Percentiles rank a stretch among this genome's conserved stretches.
phyloP scores from a whole-genome alignment of 2,797 vertebrate genomes.

The Epinephelus coioides region DNA sequence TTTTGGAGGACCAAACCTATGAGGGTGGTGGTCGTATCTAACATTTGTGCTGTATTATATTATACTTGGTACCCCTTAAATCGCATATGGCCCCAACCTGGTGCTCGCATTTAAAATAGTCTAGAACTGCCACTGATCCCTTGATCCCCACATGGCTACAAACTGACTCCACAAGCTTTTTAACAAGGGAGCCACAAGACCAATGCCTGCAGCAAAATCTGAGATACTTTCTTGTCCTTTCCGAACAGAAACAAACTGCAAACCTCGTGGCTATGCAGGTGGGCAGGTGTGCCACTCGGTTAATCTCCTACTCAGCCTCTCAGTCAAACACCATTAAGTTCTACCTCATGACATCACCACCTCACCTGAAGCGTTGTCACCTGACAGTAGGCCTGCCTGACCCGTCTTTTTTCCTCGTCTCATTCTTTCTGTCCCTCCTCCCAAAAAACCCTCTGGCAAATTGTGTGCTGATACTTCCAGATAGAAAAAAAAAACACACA shows the following conservation, averaged over 20 bases:
- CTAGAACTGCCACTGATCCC: no score
- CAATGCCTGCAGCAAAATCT: not conserved
- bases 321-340: conserved; percentile 18
- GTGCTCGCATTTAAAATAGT: no score
- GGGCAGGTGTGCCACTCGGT: not conserved
- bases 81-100: no score
- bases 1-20: no score
- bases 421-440: not conserved
- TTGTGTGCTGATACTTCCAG: conserved; percentile 10
- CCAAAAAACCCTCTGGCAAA: not conserved
- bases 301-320: conserved; percentile 22
- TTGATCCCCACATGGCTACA: not conserved
- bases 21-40: no score
- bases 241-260: not conserved
- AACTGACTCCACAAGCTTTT: not conserved
- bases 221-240: not conserved
- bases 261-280: not conserved
- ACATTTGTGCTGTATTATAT: no score
- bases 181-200: not conserved
- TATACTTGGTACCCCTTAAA: no score
- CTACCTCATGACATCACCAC: not conserved
- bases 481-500: conserved; percentile 38
- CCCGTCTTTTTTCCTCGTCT: conserved; percentile 12
- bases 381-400: conserved; percentile 1
- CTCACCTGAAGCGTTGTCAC: not conserved